Evolutionary conservation across 2,888 invertebrate species (phyloP).

Genomic region (Acrobasis repandana): DNA sequence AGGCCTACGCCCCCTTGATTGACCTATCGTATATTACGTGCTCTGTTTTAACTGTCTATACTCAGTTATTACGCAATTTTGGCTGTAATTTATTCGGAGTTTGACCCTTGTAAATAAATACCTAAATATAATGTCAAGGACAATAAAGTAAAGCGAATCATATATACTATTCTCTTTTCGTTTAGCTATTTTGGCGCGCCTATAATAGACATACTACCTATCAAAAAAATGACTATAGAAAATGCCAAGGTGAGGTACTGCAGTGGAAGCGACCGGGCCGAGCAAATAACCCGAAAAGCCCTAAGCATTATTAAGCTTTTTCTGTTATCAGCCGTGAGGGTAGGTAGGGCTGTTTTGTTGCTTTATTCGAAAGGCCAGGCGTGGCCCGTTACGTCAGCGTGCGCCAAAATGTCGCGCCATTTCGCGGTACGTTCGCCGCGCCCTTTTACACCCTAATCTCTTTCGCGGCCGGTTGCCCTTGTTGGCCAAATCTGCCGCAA

Average conservation of each 20-base stretch:
- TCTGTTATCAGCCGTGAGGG: slow-evolving; percentile 66
- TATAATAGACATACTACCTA: slow-evolving; percentile 22
- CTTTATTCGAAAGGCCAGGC: slow-evolving; percentile 77
- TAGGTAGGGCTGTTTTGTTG: slow-evolving; percentile 78
- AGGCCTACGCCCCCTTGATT: slow-evolving; percentile 21
- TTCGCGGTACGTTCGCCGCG: slow-evolving; percentile 68
- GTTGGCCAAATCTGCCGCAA: slow-evolving; percentile 58
- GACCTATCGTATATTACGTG: slow-evolving; percentile 23
- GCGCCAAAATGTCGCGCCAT: slow-evolving; percentile 77
- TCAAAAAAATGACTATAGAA: slow-evolving; percentile 32
- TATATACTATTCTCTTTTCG: too few species aligned
- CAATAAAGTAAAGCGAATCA: not conserved
- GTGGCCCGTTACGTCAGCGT: slow-evolving; percentile 75
- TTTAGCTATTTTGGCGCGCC: too few species aligned
- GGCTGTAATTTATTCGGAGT: not conserved
- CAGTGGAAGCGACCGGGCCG: slow-evolving; percentile 49
- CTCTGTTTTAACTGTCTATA: slow-evolving; percentile 19
- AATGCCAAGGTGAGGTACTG: slow-evolving; percentile 70
- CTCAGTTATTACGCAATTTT: slow-evolving; percentile 22
- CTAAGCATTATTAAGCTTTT: slow-evolving; percentile 68
- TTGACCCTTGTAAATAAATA: too few species aligned
- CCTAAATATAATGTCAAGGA: slow-evolving; percentile 10
- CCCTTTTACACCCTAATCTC: slow-evolving; percentile 77
- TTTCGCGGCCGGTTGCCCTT: slow-evolving; percentile 66
- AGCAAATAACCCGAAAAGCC: slow-evolving; percentile 66